phyloP scores from a whole-genome alignment of 2,888 invertebrate genomes.

The Eretmocerus hayati region DNA sequence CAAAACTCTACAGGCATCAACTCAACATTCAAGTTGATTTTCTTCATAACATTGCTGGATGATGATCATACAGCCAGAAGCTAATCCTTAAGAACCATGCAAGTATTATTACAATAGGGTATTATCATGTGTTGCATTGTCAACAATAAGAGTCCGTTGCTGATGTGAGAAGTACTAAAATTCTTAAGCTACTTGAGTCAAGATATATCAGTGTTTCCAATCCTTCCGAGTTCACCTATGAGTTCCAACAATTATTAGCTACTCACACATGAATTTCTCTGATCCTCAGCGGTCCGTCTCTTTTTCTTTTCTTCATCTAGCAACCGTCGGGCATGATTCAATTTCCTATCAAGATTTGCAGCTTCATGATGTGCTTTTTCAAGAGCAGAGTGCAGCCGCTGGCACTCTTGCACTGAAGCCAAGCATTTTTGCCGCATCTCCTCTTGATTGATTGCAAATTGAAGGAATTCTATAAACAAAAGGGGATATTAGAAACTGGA shows the following conservation, averaged over 20 bases:
- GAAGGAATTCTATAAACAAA: constrained; percentile 58
- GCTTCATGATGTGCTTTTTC: constrained; percentile 66
- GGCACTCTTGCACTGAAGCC: constrained; percentile 63
- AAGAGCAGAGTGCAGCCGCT: constrained; percentile 62
- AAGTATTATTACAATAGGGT: no score
- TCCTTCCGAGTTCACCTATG: no score
- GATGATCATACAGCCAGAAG: no score
- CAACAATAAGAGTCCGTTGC: no score
- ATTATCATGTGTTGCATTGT: no score
- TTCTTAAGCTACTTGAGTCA: no score
- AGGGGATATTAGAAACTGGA: background rate
- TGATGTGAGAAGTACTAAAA: no score
- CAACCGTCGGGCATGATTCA: constrained; percentile 72
- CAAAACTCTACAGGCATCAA: no score
- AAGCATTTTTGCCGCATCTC: constrained; percentile 64
- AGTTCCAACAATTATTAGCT: background rate
- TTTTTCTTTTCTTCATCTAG: constrained; percentile 73
- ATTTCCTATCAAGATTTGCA: constrained; percentile 69
- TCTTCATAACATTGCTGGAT: no score
- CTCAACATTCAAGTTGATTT: no score
- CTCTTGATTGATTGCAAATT: constrained; percentile 67
- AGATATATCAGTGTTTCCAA: no score
- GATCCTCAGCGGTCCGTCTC: constrained; percentile 62
- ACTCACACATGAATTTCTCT: constrained; percentile 64
- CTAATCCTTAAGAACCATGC: no score